These are phyloP conservation scores for Phalanger gymnotis DNA, from an alignment of 2,797 vertebrate species.

Conservation along the genomic window DNA sequence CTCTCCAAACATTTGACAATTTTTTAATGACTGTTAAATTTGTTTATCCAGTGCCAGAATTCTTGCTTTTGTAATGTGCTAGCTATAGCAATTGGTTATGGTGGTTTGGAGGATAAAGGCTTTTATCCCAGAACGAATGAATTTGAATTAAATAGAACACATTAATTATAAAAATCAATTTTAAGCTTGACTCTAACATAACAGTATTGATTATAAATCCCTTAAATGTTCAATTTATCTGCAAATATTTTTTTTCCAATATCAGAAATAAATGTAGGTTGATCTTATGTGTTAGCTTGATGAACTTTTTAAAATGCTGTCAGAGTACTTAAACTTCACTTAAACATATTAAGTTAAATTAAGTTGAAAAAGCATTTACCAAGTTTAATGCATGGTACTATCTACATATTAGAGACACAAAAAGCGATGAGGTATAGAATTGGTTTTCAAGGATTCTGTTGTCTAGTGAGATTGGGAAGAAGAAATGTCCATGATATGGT, in stretches of 20 bases:
- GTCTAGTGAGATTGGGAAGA: not conserved
- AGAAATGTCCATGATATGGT: not conserved
- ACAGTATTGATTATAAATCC: constrained; percentile 35
- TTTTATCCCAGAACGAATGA: constrained; percentile 3
- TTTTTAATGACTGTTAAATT: not conserved
- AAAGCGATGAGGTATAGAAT: not conserved
- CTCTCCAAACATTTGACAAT: not conserved
- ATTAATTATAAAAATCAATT: not conserved
- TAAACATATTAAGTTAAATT: not conserved
- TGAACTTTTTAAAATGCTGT: constrained; percentile 14
- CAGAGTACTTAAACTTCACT: constrained; percentile 14
- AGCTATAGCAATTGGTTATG: not conserved
- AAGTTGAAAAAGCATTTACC: not conserved
- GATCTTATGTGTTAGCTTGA: constrained; percentile 26
- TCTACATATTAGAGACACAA: not conserved
- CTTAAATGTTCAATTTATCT: constrained; percentile 36
- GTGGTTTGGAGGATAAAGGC: not conserved
- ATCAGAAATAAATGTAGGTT: not conserved
- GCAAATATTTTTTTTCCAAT: constrained; percentile 27
- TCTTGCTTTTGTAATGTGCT: not conserved
- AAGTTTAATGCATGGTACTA: not conserved
- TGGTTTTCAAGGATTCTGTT: not conserved
- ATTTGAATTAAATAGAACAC: constrained; percentile 40
- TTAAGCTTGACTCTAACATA: constrained; percentile 6
- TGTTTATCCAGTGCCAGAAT: not conserved